Evolutionary conservation across 2,888 invertebrate genomes (phyloP).

Genomic region (Ectropis crepuscularia): DNA sequence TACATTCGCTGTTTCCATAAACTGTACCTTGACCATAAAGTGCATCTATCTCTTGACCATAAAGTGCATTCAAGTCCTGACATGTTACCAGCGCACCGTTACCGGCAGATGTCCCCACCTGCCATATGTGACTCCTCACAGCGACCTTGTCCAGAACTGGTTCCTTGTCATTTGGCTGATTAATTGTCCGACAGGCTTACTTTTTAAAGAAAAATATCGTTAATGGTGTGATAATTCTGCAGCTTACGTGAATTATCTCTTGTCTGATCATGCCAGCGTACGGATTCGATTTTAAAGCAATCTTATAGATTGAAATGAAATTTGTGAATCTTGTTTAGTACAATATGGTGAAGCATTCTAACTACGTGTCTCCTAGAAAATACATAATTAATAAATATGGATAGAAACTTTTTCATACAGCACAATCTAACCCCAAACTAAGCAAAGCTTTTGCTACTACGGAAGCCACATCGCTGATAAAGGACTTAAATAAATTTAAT

Average conservation of each 20-base stretch:
- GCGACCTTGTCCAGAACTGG: constrained; percentile 48
- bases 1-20: neutral
- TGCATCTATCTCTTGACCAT: constrained; percentile 7
- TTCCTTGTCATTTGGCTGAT: constrained; percentile 38
- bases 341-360: too few species aligned
- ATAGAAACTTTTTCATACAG: neutral
- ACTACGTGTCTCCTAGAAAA: too few species aligned
- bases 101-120: constrained; percentile 40
- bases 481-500: neutral
- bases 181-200: constrained; percentile 11
- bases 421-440: neutral
- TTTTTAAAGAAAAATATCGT: constrained; percentile 12
- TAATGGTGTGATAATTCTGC: constrained; percentile 15
- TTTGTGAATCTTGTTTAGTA: too few species aligned
- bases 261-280: neutral
- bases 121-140: constrained; percentile 47
- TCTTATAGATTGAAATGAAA: neutral
- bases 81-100: constrained; percentile 34
- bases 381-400: neutral
- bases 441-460: neutral
- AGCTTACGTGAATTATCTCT: neutral
- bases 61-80: constrained; percentile 28
- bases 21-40: constrained; percentile 7
- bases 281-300: neutral
- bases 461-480: neutral